phyloP scores from a whole-genome alignment of 2,888 invertebrate species.

The Atethmia centrago region DNA sequence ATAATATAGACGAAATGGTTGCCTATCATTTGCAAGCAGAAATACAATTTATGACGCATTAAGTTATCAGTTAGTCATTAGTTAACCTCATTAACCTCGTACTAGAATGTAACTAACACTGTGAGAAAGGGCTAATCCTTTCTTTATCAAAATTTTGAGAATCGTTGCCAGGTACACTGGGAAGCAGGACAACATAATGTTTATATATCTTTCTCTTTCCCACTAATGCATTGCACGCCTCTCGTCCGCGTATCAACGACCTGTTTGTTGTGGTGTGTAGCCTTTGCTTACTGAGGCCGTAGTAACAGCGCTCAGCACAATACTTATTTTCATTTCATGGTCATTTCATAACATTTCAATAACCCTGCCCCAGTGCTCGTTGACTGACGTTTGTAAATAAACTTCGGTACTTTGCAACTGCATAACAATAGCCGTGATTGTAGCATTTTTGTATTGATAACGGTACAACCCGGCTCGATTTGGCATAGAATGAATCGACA shows the following conservation, averaged over 20 bases:
- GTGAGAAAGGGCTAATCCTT: slow-evolving; percentile 29
- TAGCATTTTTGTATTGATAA: slow-evolving; percentile 62
- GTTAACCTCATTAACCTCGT: slow-evolving; percentile 17
- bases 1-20: background rate
- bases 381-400: slow-evolving; percentile 78
- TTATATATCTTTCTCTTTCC: slow-evolving; percentile 82
- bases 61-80: slow-evolving; percentile 25
- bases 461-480: slow-evolving; percentile 60
- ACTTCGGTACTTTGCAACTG: slow-evolving; percentile 66
- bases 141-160: slow-evolving; percentile 70
- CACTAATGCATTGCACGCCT: slow-evolving; percentile 78
- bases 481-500: slow-evolving; percentile 50
- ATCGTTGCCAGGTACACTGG: slow-evolving; percentile 70
- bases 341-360: slow-evolving; percentile 87
- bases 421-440: slow-evolving; percentile 69
- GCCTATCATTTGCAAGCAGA: slow-evolving; percentile 8
- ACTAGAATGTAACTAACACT: slow-evolving; percentile 6
- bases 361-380: slow-evolving; percentile 74
- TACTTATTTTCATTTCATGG: slow-evolving; percentile 87
- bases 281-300: slow-evolving; percentile 79
- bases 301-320: slow-evolving; percentile 80
- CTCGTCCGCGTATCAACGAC: slow-evolving; percentile 86
- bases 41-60: slow-evolving; percentile 15
- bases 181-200: slow-evolving; percentile 79
- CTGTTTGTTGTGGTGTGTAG: slow-evolving; percentile 79